Base-by-base conservation (phyloP, 2,888 invertebrate genomes). In the Mythimna pallens region DNA sequence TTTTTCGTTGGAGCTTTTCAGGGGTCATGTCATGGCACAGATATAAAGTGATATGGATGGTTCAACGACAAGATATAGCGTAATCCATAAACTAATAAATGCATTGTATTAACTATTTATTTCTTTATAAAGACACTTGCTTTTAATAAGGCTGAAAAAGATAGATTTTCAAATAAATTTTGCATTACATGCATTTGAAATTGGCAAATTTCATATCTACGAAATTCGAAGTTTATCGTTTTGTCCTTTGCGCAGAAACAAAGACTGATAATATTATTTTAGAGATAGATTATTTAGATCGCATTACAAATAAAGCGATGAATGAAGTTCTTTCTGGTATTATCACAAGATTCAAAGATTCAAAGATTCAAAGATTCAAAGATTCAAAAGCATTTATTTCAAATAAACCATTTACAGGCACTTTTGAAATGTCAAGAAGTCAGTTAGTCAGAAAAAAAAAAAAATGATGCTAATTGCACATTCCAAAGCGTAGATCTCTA, bases 11-110 rank as follows among this genome's bases (percentile, higher is more conserved):
- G 76, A 85, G 70, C 72, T 72, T 80, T 82, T 76, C 6, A 50
- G 64, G 52, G 76, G 66, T 76, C 79, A 86, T 85, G 86, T 76
- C 81, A 85, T 85, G 85, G 85, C 85, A 86, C 86, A 81, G 81
- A 67, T 70, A 73, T 66, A 43, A 58, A 66, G 59, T 76, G 70
- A 54, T 78, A 65, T 73, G 66, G 64, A 73, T 79, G 50, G 59
- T 85, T 64, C 65, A 71, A 66, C 40, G 62, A 55, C n/a, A 34
- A 50, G 66, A 47, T 72, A 58, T 58, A 84, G 68, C 59, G 57
- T 69, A 69, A 69, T 75, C 59, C 54, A 75, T 83, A 82, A 80
- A 78, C 65, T 82, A 77, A 85, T 83, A 86, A 86, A 84, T 83
- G 82, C 86, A 67, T 73, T 71, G 22, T 70, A 73, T 54, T 62